Evolutionary conservation across 1,140 invertebrate genomes (phyloP).

Genomic region (Tetragonula clypearis): DNA sequence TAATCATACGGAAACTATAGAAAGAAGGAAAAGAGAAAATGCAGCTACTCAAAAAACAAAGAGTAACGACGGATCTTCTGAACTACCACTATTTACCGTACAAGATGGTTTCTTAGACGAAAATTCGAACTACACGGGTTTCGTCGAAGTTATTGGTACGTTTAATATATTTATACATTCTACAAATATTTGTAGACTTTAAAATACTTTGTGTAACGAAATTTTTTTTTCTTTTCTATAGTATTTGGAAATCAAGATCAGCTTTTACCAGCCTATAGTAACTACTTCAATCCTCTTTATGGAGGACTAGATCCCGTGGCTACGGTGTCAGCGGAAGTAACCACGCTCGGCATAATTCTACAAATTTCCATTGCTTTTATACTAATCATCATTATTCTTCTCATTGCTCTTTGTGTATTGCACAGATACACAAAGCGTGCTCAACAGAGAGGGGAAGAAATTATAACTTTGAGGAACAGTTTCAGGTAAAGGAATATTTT

Average conservation of each 20-base stretch:
- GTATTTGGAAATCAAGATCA: slow-evolving; percentile 72
- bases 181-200: background rate
- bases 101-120: slow-evolving; percentile 89
- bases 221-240: slow-evolving; percentile 61
- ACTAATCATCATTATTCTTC: slow-evolving; percentile 85
- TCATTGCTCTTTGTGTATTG: slow-evolving; percentile 86
- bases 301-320: slow-evolving; percentile 74
- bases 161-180: slow-evolving; percentile 31
- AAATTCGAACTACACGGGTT: slow-evolving; percentile 90
- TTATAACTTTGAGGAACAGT: slow-evolving; percentile 87
- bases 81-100: slow-evolving; percentile 65
- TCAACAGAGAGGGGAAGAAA: slow-evolving; percentile 88
- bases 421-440: slow-evolving; percentile 88
- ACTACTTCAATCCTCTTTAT: slow-evolving; percentile 75
- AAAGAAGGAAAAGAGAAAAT: slow-evolving; percentile 72
- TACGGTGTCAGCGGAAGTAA: slow-evolving; percentile 66
- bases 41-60: slow-evolving; percentile 46
- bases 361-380: slow-evolving; percentile 85
- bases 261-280: slow-evolving; percentile 76
- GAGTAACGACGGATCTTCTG: slow-evolving; percentile 51
- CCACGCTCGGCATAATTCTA: slow-evolving; percentile 74
- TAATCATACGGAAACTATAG: slow-evolving; percentile 46
- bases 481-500: slow-evolving; percentile 82
- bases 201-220: background rate
- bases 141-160: slow-evolving; percentile 90